A percentile compares a stretch with the other conserved stretches of the same genome.
Conservation (phyloP, 2,888 invertebrate genomes). For the Ophion ellenae region DNA sequence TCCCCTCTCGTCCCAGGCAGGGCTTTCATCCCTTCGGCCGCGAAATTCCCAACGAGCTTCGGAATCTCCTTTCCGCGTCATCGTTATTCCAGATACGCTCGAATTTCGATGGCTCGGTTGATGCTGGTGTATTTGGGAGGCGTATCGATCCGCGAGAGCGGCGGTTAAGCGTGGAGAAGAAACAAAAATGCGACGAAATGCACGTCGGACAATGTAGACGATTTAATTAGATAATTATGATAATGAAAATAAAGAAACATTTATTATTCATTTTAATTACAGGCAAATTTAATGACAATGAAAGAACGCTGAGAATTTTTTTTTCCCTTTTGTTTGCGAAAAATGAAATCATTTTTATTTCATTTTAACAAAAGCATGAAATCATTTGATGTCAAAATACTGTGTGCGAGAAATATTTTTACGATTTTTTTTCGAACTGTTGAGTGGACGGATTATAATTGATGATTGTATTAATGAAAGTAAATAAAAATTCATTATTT, state of each 20-base stretch:
- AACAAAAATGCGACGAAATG: neutral
- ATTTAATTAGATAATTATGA: neutral
- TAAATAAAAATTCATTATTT: neutral
- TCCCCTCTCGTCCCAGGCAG: slow-evolving; percentile 42
- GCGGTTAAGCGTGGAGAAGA: neutral
- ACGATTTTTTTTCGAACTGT: neutral
- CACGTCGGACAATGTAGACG: neutral
- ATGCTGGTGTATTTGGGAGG: slow-evolving; percentile 67
- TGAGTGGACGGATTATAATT: too few species aligned
- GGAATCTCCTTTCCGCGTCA: slow-evolving; percentile 7
- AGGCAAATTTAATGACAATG: too few species aligned
- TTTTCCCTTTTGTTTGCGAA: too few species aligned
- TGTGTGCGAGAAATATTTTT: neutral
- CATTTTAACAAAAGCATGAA: too few species aligned
- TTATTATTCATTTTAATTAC: too few species aligned
- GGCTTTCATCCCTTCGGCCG: slow-evolving; percentile 69
- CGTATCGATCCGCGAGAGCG: neutral
- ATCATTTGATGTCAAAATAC: too few species aligned
- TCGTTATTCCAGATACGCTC: slow-evolving; percentile 48
- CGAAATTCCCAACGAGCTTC: slow-evolving; percentile 60
- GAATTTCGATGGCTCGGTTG: slow-evolving; percentile 76
- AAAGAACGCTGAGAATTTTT: too few species aligned
- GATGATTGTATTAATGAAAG: neutral
- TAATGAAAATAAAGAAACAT: too few species aligned
- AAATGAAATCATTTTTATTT: too few species aligned